A percentile compares a stretch with the other conserved stretches of the same genome.
phyloP scores from a whole-genome alignment of 2,888 invertebrate genomes.

The Spatulosminthurus flaviceps region DNA sequence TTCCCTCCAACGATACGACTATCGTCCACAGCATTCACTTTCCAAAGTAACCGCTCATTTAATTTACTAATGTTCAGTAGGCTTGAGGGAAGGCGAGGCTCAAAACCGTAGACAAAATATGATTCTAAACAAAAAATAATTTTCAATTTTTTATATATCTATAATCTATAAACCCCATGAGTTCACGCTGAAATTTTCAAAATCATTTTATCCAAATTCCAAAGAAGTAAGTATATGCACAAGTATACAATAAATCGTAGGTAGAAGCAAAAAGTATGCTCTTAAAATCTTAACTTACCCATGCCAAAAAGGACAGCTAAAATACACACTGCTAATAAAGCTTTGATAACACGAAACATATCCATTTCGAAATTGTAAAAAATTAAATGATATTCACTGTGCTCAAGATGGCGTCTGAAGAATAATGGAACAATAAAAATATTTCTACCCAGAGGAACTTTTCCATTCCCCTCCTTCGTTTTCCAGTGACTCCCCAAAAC shows the following conservation, averaged over 20 bases:
- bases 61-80: not conserved
- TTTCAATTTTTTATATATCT: too few species aligned
- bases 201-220: too few species aligned
- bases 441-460: too few species aligned
- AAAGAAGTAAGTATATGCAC: too few species aligned
- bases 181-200: too few species aligned
- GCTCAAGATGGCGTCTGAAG: not conserved
- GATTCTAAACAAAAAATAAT: too few species aligned
- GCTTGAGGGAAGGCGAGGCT: slow-evolving; percentile 6
- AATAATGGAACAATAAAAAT: too few species aligned
- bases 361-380: slow-evolving; percentile 30
- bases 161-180: too few species aligned
- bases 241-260: too few species aligned
- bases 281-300: slow-evolving; percentile 5
- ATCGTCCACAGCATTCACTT: slow-evolving; percentile 37
- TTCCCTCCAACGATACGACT: slow-evolving; percentile 60
- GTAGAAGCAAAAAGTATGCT: not conserved
- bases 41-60: not conserved
- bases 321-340: slow-evolving; percentile 31
- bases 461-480: too few species aligned
- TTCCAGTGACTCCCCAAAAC: too few species aligned
- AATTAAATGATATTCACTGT: not conserved
- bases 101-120: slow-evolving; percentile 26
- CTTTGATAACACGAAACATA: slow-evolving; percentile 36
- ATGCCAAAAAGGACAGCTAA: slow-evolving; percentile 40